A percentile compares a stretch with the other conserved stretches of the same genome.
Conservation (phyloP, 1,140 invertebrate species). For the Philopotamus ludificatus region DNA sequence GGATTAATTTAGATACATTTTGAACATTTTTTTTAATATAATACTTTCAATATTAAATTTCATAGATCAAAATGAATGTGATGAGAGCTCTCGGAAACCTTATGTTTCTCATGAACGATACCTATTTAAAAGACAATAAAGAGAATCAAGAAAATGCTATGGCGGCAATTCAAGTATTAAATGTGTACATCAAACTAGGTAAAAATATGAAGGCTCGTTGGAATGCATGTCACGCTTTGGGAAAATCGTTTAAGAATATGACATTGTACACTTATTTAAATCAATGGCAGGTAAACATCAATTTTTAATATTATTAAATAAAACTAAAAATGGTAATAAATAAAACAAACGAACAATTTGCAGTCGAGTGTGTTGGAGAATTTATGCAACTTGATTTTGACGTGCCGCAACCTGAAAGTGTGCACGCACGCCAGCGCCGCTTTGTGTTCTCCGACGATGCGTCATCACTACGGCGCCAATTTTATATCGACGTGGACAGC, state of each 20-base stretch:
- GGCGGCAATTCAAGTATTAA: slow-evolving; percentile 60
- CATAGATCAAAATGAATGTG: slow-evolving; percentile 70
- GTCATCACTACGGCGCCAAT: slow-evolving; percentile 62
- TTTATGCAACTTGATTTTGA: slow-evolving; percentile 53
- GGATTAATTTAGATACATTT: no score
- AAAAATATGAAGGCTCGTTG: slow-evolving; percentile 84
- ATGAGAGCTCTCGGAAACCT: slow-evolving; percentile 80
- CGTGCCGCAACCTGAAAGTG: slow-evolving; percentile 65
- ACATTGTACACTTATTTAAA: slow-evolving; percentile 56
- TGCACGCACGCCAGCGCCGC: slow-evolving; percentile 80
- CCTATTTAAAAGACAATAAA: slow-evolving; percentile 52
- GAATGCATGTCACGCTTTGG: slow-evolving; percentile 87
- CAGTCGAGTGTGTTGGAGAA: slow-evolving; percentile 52
- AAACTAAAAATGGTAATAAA: no score
- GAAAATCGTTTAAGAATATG: slow-evolving; percentile 71
- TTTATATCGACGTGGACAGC: slow-evolving; percentile 66
- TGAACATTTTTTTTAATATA: no score
- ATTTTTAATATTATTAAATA: background rate
- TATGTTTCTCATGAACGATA: slow-evolving; percentile 62
- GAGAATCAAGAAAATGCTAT: slow-evolving; percentile 55
- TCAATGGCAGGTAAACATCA: slow-evolving; percentile 54
- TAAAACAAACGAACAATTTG: slow-evolving; percentile 1
- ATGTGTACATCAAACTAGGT: slow-evolving; percentile 65
- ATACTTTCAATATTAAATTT: no score
- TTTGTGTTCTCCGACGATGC: slow-evolving; percentile 59